Evolutionary conservation across 92 coral and sea anemone genomes (phyloP).

Genomic region (Ricordea florida): DNA sequence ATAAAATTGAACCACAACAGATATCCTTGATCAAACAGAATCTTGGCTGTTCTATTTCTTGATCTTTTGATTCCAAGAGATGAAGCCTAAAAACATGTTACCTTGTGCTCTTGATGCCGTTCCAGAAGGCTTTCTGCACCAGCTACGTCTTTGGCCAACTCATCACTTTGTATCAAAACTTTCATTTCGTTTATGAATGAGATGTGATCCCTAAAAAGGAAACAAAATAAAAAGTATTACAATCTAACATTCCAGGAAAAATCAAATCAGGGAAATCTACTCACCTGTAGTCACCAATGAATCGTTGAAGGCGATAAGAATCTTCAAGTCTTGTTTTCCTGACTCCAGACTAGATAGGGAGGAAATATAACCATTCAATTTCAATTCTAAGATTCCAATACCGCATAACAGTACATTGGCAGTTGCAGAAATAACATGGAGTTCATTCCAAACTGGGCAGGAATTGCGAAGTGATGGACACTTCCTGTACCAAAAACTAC

Average conservation of each 20-base stretch:
- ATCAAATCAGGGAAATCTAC: background rate
- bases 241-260: background rate
- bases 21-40: no score
- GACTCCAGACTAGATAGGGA: slow-evolving; percentile 94
- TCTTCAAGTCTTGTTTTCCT: slow-evolving; percentile 91
- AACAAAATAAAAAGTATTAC: background rate
- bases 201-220: slow-evolving; percentile 78
- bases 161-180: slow-evolving; percentile 91
- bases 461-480: no score
- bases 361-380: background rate
- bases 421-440: no score
- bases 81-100: background rate
- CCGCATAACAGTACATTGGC: no score
- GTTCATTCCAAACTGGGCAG: no score
- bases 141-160: slow-evolving; percentile 98
- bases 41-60: no score
- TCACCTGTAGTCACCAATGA: slow-evolving; percentile 87
- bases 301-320: slow-evolving; percentile 89
- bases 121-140: slow-evolving; percentile 96
- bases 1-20: no score
- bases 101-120: slow-evolving; percentile 97
- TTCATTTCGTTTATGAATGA: slow-evolving; percentile 98
- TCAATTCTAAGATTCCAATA: background rate
- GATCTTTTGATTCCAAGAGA: no score
- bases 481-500: no score